Evolutionary conservation across 2,888 invertebrate genomes (phyloP).

Genomic region (Apotomis turbidana): DNA sequence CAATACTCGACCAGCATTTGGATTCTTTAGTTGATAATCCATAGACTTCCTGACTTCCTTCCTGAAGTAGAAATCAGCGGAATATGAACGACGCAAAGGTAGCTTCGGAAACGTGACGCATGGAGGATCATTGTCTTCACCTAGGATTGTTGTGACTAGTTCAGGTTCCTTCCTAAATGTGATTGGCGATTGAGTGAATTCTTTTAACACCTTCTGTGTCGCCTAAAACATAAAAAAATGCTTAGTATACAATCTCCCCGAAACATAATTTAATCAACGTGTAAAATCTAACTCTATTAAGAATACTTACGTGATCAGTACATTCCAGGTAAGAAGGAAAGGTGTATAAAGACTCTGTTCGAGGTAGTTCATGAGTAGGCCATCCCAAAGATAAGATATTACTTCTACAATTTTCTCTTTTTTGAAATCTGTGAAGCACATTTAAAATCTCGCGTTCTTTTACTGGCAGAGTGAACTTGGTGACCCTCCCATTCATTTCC

Average conservation of each 20-base stretch:
- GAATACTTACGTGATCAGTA: constrained; percentile 84
- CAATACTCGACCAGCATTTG: constrained; percentile 55
- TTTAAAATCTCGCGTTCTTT: constrained; percentile 25
- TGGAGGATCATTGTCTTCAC: constrained; percentile 60
- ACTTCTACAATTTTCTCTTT: constrained; percentile 7
- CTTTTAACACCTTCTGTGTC: constrained; percentile 29
- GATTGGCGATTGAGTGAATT: constrained; percentile 26
- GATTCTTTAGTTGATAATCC: constrained; percentile 59
- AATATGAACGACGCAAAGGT: constrained; percentile 63
- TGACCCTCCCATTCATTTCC: constrained; percentile 23
- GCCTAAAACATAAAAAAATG: constrained; percentile 13
- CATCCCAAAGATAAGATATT: constrained; percentile 30
- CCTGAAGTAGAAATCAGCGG: constrained; percentile 61
- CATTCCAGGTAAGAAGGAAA: constrained; percentile 89
- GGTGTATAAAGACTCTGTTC: constrained; percentile 87
- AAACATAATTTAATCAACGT: not conserved
- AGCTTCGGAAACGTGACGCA: constrained; percentile 60
- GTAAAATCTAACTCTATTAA: not conserved
- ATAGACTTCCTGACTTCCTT: constrained; percentile 56
- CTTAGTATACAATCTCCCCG: not conserved
- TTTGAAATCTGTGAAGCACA: constrained; percentile 27
- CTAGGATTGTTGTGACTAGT: constrained; percentile 1
- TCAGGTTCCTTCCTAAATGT: constrained; percentile 1
- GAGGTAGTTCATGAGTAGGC: constrained; percentile 21
- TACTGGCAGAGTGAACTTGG: constrained; percentile 18